Conservation (phyloP, 2,113 vertebrate species). For the Meriones unguiculatus region DNA sequence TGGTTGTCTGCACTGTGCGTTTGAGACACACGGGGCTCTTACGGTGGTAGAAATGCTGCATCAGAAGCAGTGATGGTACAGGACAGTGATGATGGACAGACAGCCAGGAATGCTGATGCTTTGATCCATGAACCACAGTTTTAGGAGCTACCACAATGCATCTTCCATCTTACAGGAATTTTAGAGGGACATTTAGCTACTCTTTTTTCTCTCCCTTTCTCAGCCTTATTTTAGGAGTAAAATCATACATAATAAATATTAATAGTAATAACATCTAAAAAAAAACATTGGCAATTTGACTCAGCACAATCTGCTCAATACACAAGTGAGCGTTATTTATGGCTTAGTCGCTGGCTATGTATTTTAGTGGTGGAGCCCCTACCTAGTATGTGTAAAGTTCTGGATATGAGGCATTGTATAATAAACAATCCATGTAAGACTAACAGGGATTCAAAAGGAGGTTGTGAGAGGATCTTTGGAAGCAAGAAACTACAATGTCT, state of each 20-base stretch:
- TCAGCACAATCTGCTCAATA: background rate
- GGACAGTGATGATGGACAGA: too few relatives aligned
- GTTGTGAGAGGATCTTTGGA: background rate
- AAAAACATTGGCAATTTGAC: background rate
- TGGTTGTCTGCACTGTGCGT: background rate
- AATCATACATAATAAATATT: background rate
- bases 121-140: background rate
- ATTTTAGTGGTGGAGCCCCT: background rate
- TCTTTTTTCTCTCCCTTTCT: background rate
- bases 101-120: background rate
- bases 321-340: background rate
- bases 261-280: background rate
- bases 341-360: background rate
- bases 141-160: background rate
- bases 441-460: background rate
- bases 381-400: background rate
- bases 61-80: background rate
- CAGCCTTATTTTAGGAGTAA: slow-evolving; percentile 37
- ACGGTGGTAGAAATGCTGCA: too few relatives aligned
- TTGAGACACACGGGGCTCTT: rapidly evolving
- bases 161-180: background rate
- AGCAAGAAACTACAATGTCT: background rate
- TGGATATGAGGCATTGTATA: background rate
- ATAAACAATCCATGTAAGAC: background rate
- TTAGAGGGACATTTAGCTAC: background rate